Evolutionary conservation across 2,797 vertebrate genomes (phyloP), one percentile per base, ranked within the genome.

Genomic region (Lepus oiostolus): DNA sequence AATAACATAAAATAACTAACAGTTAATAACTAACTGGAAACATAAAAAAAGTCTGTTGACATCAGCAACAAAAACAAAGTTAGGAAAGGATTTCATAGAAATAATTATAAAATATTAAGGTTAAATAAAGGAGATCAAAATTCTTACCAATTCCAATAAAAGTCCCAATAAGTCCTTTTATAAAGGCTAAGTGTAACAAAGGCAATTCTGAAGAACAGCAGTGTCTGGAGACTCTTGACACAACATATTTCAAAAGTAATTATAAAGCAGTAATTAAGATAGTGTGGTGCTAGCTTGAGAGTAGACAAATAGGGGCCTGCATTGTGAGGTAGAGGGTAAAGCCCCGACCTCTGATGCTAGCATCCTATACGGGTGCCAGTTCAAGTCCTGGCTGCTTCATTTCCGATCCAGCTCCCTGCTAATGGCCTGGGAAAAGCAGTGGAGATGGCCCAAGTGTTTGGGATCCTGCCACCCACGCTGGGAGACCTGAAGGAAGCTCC

Each of bases 161-260:
- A 93, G 77, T 68, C 38, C 24, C 50, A 93, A 0, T 81, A 63
- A 76, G 54, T 54, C 80, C 88, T 85, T 82, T 72, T 62, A 74
- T 42, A 82, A 96, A 71, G 47, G 24, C 7, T 90, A 91, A 88
- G 50, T 65, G 28, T 70, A 88, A 91, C 52, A 65, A 93, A 80
- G 26, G 42, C 35, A 85, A 82, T 86, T 95, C 4, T 85, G 35
- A 93, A 89, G 68, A 88, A 91, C 2, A 82, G 63, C 63, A 77
- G 85, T 30, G 30, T 71, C 28, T 71, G n/a, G 24, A 88, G 35
- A 28, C 30, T 67, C 13, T 5, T 88, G 54, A 82, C 47, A 88
- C 60, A 74, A 21, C 11, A 70, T 12, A n/a, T 75, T 88, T 17
- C 22, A 93, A 93, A 88, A 32, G 42, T 35, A 13, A 75, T 26